These are phyloP conservation scores for Bos indicus DNA, from an alignment of 2,113 vertebrate genomes.

Conservation along the genomic window DNA sequence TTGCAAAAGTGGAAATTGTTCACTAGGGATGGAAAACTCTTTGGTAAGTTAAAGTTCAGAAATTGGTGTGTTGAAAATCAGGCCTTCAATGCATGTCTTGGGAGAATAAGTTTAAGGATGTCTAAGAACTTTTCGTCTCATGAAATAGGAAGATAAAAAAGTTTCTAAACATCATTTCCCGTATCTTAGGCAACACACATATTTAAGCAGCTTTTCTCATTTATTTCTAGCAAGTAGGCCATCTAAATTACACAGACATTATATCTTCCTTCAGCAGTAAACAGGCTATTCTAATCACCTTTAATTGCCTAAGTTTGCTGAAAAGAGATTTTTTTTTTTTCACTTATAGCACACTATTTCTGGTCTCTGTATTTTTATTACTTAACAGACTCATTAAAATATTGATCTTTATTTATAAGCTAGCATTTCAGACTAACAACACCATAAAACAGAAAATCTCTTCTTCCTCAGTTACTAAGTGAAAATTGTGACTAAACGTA, in stretches of 20 bases:
- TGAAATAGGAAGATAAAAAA: slow-evolving; percentile 54
- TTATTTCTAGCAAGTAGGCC: background rate
- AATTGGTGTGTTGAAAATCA: slow-evolving; percentile 40
- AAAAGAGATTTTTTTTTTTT: background rate
- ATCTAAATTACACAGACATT: background rate
- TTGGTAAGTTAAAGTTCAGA: slow-evolving; percentile 26
- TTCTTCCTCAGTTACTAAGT: background rate
- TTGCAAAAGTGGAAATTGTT: slow-evolving; percentile 48
- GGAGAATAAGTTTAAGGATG: background rate
- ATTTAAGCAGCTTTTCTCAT: background rate
- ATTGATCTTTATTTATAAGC: background rate
- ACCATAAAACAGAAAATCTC: background rate
- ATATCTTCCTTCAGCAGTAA: background rate
- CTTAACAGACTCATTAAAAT: background rate
- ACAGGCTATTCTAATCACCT: background rate
- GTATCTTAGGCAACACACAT: background rate
- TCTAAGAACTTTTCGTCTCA: background rate
- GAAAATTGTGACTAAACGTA: background rate
- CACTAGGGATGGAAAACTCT: background rate
- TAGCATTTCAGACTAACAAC: background rate
- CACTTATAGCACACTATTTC: background rate
- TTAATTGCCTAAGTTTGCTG: background rate
- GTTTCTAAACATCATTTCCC: background rate
- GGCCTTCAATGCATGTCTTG: background rate
- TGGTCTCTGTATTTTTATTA: background rate